Evolutionary conservation across 2,797 vertebrate genomes (phyloP).

Genomic region (Sternotherus odoratus): DNA sequence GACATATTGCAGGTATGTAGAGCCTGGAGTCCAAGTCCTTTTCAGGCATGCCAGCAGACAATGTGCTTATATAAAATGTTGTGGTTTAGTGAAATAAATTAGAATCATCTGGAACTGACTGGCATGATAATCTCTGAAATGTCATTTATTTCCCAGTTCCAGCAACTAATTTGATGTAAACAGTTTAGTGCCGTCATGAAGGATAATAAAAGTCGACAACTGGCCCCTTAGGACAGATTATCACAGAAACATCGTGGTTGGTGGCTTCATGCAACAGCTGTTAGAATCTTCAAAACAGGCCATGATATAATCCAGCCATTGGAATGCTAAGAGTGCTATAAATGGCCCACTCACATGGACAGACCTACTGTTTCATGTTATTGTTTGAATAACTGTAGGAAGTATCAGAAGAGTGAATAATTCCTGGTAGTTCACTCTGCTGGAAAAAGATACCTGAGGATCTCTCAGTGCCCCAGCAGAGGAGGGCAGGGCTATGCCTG

Average conservation of each 20-base stretch:
- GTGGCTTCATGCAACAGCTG: constrained; percentile 1
- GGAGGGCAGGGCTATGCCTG: not conserved
- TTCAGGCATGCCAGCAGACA: constrained; percentile 53
- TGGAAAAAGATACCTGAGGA: not conserved
- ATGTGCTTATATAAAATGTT: constrained; percentile 55
- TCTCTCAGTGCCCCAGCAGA: not conserved
- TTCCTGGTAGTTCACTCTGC: rapidly evolving
- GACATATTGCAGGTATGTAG: constrained; percentile 66
- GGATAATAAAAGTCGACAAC: not conserved
- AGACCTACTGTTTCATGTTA: not conserved
- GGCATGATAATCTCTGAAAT: constrained; percentile 7
- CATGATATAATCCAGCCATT: not conserved
- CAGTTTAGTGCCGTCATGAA: not conserved
- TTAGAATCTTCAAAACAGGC: not conserved
- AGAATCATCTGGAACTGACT: constrained; percentile 52
- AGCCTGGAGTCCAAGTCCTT: constrained; percentile 63
- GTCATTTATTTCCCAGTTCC: constrained; percentile 36
- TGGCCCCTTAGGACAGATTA: not conserved
- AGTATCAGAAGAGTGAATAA: not conserved
- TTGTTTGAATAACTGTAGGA: constrained; percentile 1
- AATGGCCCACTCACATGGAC: not conserved
- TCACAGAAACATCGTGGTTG: not conserved
- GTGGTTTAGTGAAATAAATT: constrained; percentile 57
- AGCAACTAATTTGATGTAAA: constrained; percentile 33
- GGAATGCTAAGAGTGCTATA: not conserved